Base-by-base conservation (phyloP, 1,140 invertebrate species). In the Zaprionus africanus region DNA sequence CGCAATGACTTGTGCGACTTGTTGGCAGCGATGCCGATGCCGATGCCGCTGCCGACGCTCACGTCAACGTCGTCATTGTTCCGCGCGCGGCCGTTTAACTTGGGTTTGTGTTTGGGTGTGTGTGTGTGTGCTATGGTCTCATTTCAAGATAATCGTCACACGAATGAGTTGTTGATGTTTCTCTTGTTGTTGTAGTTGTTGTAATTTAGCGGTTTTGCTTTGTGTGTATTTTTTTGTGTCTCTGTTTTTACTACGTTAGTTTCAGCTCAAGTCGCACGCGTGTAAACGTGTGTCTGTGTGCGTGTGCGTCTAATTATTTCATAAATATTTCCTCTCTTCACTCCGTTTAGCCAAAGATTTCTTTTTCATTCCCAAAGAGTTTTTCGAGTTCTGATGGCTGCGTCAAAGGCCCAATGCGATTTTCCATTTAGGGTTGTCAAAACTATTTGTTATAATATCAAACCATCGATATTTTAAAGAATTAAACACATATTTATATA, bases 101-200 rank as follows among this genome's bases (percentile, higher is more conserved):
- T 81, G 51, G 51, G 22, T 72, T 38, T 64, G 54, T 58, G 28
- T 75, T 22, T 41, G 54, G 53, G 22, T 62, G 51, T 54, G 38
- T 76, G 15, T 34, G 72, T 83, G 67, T 81, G 80, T 84, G 84
- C 70, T 78, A 79, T 83, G 84, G 84, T 81, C 84, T 88, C 81
- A 88, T 88, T 88, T 88, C 85, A 88, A 87, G 84, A 88, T 88
- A 88, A 88, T 88, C 84, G 84, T 81, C 82, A 72, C 82, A 85
- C 82, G 82, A 81, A 83, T 83, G 77, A 79, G 81, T 78, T 80
- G 73, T 60, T 72, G 68, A 58, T 76, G 74, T 76, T 76, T 24
- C 57, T 71, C 62, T 67, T 81, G 61, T 65, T 57, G 58, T 66
- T 76, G 19, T 72, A 57, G 82, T 79, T 85, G 60, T 86, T 87